Base-by-base conservation (phyloP, 2,113 vertebrate genomes). In the Pelmatolapia mariae region DNA sequence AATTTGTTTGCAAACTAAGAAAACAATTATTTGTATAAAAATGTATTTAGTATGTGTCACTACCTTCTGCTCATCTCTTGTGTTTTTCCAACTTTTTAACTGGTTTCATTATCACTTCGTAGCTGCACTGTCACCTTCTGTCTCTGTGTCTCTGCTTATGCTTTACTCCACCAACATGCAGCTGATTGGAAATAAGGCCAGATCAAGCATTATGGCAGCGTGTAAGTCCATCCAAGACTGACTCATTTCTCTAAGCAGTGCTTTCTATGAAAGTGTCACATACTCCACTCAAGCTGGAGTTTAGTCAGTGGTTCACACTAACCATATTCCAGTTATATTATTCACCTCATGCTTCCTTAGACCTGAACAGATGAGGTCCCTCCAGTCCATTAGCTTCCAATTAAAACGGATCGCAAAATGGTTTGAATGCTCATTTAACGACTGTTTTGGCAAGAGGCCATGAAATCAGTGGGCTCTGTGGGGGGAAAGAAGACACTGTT, bases 371-470 rank as follows among this genome's bases (percentile, higher is more conserved):
- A 89, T 87, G 88, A 91, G 89, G 83, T 91, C 90, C 92, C 87
- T 89, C 10, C 91, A 91, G 89, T 91, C 90, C 90, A 92, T 94
- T 94, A 93, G 73, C 87, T 90, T 89, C 88, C 90, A 94, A 94
- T 95, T 94, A 94, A 94, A 94, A 93, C 3, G 10, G 40, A 61
- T 90, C 85, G 82, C 88, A 91, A 90, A 93, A 90, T 56, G 54
- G 79, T 85, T 84, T 82, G 50, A 87, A 88, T 82, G 78, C 81
- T 90, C 83, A 53, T 90, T 88, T 88, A 84, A 84, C 4, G 9
- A 91, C 82, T 71, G 47, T 86, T 93, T 92, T 93, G 89, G 85
- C 68, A 85, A 56, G 36, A 83, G 38, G 87, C 88, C 80, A 87
- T 61, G 56, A 82, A 86, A 90, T 52, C 12, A 13, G 57, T 47